Percentiles rank a stretch among this genome's conserved stretches.
These are phyloP conservation scores for Conchocele bisecta DNA, from an alignment of 2,888 invertebrate genomes.

Conservation along the genomic window DNA sequence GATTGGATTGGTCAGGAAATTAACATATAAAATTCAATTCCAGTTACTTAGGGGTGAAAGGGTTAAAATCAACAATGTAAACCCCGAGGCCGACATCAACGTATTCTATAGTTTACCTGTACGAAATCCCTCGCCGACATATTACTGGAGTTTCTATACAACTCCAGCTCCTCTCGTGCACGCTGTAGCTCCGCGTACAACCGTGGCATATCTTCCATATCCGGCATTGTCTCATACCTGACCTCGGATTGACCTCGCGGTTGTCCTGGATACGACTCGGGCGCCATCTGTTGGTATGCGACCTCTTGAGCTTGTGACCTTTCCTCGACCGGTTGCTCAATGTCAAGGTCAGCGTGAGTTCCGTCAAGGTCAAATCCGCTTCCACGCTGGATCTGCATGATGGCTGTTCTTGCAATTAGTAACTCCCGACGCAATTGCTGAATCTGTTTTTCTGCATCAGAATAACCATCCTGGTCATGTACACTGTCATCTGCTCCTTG, in stretches of 20 bases:
- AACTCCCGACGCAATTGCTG: slow-evolving; percentile 68
- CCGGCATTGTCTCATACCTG: slow-evolving; percentile 29
- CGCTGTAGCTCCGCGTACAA: slow-evolving; percentile 51
- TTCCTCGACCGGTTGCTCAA: slow-evolving; percentile 3
- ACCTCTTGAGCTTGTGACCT: slow-evolving; percentile 7
- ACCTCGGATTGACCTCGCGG: not conserved
- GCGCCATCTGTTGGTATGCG: not conserved
- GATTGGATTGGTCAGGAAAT: no score
- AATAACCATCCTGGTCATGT: slow-evolving; percentile 38
- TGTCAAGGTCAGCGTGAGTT: slow-evolving; percentile 19
- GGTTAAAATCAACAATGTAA: no score
- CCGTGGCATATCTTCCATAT: slow-evolving; percentile 40
- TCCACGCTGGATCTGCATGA: slow-evolving; percentile 63
- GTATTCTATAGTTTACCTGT: no score
- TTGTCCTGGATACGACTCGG: slow-evolving; percentile 1
- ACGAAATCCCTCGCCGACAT: slow-evolving; percentile 60
- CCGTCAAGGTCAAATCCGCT: slow-evolving; percentile 27
- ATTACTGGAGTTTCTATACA: slow-evolving; percentile 58
- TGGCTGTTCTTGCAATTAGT: slow-evolving; percentile 67
- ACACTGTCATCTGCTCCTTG: slow-evolving; percentile 20
- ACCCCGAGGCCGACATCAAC: no score
- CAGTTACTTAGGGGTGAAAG: no score
- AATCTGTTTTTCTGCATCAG: slow-evolving; percentile 66
- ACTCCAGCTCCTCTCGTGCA: slow-evolving; percentile 58
- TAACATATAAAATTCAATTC: no score